These are phyloP conservation scores for Melanerpes aurifrons DNA, from an alignment of 2,113 vertebrate genomes.

Conservation along the genomic window DNA sequence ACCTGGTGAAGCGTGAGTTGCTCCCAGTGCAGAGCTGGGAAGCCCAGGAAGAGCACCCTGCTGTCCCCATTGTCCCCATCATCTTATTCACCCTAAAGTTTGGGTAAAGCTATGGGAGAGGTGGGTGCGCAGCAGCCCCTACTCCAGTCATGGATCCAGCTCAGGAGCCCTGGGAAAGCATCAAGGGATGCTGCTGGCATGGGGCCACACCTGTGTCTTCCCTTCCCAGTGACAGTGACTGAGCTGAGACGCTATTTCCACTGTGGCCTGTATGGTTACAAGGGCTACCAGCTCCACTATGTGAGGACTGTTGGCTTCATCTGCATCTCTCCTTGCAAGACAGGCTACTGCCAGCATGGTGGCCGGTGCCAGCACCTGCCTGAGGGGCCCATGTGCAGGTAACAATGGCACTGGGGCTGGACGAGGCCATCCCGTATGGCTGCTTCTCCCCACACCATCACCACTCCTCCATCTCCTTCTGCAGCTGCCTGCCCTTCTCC, in stretches of 20 bases:
- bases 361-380: constrained; percentile 44
- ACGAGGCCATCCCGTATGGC: fast-evolving
- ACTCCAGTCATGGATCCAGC: not conserved
- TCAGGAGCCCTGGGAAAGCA: not conserved
- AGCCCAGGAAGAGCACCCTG: fast-evolving
- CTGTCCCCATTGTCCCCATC: not conserved
- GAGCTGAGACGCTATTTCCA: constrained; percentile 40
- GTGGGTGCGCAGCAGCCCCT: fast-evolving
- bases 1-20: constrained; percentile 59
- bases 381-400: constrained; percentile 33
- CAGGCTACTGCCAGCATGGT: constrained; percentile 1
- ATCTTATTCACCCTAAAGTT: fast-evolving
- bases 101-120: fast-evolving
- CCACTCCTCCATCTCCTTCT: fast-evolving
- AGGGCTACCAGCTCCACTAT: constrained; percentile 40
- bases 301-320: fast-evolving
- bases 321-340: constrained; percentile 63
- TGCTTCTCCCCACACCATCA: fast-evolving
- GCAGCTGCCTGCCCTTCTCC: constrained; percentile 53
- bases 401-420: not conserved
- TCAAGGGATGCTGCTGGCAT: not conserved
- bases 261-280: not conserved
- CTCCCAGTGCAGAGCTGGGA: fast-evolving
- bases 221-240: constrained; percentile 26
- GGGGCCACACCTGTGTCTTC: fast-evolving